Base-by-base conservation (phyloP, 1,140 invertebrate genomes). In the Aphidius gifuensis region DNA sequence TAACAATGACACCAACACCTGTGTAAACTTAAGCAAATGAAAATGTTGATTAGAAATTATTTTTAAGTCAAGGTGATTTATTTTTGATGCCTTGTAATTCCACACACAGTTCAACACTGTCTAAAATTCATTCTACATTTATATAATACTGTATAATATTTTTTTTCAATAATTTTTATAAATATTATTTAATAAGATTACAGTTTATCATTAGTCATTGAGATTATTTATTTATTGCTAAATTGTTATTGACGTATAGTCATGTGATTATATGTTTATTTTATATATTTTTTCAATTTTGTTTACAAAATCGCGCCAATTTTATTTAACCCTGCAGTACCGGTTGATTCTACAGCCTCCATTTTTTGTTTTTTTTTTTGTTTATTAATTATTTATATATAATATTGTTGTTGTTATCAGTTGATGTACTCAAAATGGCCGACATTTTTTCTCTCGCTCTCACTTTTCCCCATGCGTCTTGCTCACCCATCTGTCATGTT, bases 11-110 rank as follows among this genome's bases (percentile, higher is more conserved):
- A 50, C 48, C 9, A 48, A 48, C 42, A 44, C 44, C 9, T 21
- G 38, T 56, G 43, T 42, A 56, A 16, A 9, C 23, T 63, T 58
- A 43, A 16, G 16, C 16, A 47, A 47, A 58, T 63, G 43, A 50
- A 53, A 48, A 55, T 57, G 49, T 42, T 44, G 7, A 62, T 40
- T 16, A 21, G 39, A 21, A 32, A 32, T 32, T 32, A 32, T 32
- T 32, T 50, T 32, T 50, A 16, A 45, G 60, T 48, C 66, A 67
- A 69, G 66, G 68, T 66, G 64, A 69, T 61, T 67, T 69, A 69
- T 69, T 69, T 69, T 67, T 6, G 51, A 60, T 38, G n/a, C 40
- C 50, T 23, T 3, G 32, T 7, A 39, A 53, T 53, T 39, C 38
- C 32, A 39, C 32, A 21, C 8, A 51, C 6, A 21, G 32, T 11